These are phyloP conservation scores for Panulirus ornatus DNA, from an alignment of 1,140 invertebrate genomes.

Conservation along the genomic window DNA sequence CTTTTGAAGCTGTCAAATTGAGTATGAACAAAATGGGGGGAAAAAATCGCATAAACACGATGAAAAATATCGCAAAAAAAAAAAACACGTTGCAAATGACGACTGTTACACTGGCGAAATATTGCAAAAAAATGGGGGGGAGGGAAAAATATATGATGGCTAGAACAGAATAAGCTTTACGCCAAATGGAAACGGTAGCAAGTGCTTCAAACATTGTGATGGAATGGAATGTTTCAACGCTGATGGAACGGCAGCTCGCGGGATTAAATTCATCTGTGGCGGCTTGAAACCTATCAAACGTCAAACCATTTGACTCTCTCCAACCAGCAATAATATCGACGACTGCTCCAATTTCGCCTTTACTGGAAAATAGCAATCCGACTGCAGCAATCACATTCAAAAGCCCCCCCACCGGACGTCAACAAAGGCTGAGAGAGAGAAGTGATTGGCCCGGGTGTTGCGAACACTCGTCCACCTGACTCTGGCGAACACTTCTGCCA, in stretches of 20 bases:
- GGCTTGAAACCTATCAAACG: conserved; percentile 10
- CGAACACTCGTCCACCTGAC: no score
- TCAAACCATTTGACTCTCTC: conserved; percentile 32
- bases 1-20: no score
- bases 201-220: neutral
- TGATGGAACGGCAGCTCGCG: conserved; percentile 23
- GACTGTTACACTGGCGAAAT: no score
- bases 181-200: neutral
- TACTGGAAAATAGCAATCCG: conserved; percentile 41
- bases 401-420: no score
- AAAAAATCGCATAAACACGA: no score
- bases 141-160: neutral
- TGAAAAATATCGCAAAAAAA: no score
- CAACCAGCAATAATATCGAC: conserved; percentile 42
- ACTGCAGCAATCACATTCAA: conserved; percentile 6
- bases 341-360: conserved; percentile 21
- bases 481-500: no score
- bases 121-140: neutral
- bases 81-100: no score
- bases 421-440: no score
- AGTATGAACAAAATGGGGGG: no score
- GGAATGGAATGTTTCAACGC: neutral
- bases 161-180: neutral
- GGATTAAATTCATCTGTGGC: conserved; percentile 48
- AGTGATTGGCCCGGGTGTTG: no score